Percentiles rank a stretch among this genome's conserved stretches.
These are phyloP conservation scores for Cnemophilus loriae DNA, from an alignment of 2,113 vertebrate species.

Conservation along the genomic window DNA sequence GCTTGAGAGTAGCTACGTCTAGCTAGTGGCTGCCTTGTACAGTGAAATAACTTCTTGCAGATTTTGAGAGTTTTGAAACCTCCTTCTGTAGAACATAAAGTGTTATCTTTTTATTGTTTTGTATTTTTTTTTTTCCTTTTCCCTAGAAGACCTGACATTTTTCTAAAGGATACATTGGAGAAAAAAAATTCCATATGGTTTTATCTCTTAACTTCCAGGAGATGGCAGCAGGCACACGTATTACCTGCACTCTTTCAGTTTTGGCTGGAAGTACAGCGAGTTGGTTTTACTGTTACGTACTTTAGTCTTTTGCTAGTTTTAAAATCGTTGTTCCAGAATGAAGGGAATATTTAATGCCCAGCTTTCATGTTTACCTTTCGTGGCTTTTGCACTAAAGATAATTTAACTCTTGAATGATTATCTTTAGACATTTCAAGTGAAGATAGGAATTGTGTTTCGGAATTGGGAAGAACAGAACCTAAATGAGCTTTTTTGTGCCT, in stretches of 20 bases:
- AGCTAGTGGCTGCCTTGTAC: background rate
- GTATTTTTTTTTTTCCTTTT: background rate
- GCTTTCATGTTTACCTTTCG: background rate
- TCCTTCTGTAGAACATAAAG: background rate
- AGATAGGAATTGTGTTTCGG: background rate
- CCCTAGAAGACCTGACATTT: background rate
- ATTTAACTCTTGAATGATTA: background rate
- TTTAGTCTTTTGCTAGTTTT: background rate
- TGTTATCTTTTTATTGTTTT: background rate
- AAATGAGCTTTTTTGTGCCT: background rate
- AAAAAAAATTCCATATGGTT: no score
- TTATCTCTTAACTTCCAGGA: conserved; percentile 5
- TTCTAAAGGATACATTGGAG: background rate
- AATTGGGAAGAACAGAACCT: background rate
- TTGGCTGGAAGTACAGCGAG: background rate
- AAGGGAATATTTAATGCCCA: background rate
- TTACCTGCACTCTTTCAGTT: background rate
- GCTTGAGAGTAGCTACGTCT: background rate
- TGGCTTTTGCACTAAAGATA: background rate
- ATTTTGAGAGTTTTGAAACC: background rate
- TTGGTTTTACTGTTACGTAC: background rate
- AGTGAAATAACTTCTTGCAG: background rate
- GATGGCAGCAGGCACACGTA: conserved; percentile 44
- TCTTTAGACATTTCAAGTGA: background rate
- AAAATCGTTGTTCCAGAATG: background rate